A percentile compares a stretch with the other conserved stretches of the same genome.
phyloP scores from a whole-genome alignment of 2,113 vertebrate species.

The Clarias magur region DNA sequence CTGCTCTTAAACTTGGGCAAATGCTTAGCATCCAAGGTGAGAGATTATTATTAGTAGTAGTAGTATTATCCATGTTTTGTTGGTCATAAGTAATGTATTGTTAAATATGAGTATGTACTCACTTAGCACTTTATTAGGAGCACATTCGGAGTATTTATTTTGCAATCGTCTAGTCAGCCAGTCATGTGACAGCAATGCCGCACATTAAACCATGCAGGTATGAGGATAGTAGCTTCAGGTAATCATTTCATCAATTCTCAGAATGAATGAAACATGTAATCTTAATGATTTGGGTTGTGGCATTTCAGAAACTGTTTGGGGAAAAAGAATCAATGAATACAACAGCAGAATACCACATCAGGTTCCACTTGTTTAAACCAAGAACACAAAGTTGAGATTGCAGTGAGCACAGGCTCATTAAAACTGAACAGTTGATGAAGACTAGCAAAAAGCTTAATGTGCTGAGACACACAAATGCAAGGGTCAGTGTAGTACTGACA shows the following conservation, averaged over 20 bases:
- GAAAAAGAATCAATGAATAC: not conserved
- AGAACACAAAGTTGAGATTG: not conserved
- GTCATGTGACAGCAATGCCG: not conserved
- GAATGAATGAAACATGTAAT: no score
- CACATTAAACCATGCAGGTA: not conserved
- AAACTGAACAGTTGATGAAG: not conserved
- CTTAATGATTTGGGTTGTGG: not conserved
- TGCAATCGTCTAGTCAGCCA: not conserved
- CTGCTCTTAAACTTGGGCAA: conserved; percentile 93
- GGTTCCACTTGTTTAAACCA: not conserved
- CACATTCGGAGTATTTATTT: not conserved
- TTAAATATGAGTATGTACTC: not conserved
- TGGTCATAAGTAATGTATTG: not conserved
- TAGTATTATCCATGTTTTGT: not conserved
- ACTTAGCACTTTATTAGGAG: not conserved
- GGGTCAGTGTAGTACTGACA: not conserved
- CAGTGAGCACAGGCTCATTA: not conserved
- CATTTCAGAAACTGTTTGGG: not conserved
- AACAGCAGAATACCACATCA: not conserved
- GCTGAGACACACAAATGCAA: not conserved
- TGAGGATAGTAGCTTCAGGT: not conserved
- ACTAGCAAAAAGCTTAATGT: not conserved
- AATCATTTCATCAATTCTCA: not conserved
- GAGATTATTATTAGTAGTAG: conserved; percentile 7
- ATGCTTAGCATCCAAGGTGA: conserved; percentile 98